phyloP scores from a whole-genome alignment of 2,797 vertebrate species.

The Anas bahamensis region DNA sequence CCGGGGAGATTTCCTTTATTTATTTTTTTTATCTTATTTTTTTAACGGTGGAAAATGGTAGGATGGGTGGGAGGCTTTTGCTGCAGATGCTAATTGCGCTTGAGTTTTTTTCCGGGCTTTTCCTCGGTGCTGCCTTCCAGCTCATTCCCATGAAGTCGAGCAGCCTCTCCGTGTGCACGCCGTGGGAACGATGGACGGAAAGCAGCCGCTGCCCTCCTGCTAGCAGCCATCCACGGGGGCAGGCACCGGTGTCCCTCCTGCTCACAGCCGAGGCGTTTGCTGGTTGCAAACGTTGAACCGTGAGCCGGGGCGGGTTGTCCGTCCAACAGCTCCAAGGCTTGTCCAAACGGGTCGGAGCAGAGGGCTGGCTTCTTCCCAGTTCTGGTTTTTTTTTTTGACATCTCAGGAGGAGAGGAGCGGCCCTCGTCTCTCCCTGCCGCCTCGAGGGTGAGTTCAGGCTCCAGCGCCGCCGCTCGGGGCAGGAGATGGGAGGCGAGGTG shows the following conservation, averaged over 20 bases:
- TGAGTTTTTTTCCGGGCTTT: background rate
- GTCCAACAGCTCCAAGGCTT: background rate
- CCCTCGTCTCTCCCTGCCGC: accelerated
- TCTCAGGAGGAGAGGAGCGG: background rate
- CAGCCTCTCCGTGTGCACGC: background rate
- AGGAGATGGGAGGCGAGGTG: background rate
- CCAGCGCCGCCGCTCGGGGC: background rate
- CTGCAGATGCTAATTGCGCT: background rate
- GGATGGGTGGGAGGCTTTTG: background rate
- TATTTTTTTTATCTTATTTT: no score
- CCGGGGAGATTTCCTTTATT: background rate
- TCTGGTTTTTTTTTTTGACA: background rate
- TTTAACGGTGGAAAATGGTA: background rate
- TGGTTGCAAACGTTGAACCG: slow-evolving; percentile 55
- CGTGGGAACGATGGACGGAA: background rate
- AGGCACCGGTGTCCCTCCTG: background rate
- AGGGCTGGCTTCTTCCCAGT: background rate
- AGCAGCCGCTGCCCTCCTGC: background rate
- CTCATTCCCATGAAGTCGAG: background rate
- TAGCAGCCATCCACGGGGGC: background rate
- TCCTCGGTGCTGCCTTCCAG: background rate
- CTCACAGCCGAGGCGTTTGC: slow-evolving; percentile 19
- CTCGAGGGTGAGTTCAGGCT: background rate
- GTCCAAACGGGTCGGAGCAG: background rate
- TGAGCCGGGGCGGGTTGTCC: slow-evolving; percentile 12